Percentiles rank a stretch among this genome's conserved stretches.
phyloP scores from a whole-genome alignment of 2,113 vertebrate species.

The Barbus barbus region DNA sequence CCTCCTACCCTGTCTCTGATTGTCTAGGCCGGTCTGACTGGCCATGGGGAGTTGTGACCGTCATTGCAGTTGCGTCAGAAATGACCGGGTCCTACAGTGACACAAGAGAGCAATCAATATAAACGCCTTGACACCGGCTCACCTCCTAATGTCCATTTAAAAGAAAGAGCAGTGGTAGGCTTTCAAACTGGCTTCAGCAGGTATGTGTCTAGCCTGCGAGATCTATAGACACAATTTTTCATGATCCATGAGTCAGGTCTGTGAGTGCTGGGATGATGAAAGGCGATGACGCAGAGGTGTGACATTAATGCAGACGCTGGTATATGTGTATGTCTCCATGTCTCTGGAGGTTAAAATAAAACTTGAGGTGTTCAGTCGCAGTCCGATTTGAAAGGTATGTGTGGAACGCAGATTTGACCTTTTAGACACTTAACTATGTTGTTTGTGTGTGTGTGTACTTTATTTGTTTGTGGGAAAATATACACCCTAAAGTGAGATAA shows the following conservation, averaged over 20 bases:
- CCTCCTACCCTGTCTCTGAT: slow-evolving; percentile 10
- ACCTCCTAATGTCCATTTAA: neutral
- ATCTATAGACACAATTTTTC: slow-evolving; percentile 18
- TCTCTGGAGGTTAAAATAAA: slow-evolving; percentile 7
- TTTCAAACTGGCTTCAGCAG: slow-evolving; percentile 3
- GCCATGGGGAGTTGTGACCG: slow-evolving; percentile 1
- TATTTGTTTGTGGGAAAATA: neutral
- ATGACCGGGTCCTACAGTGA: neutral
- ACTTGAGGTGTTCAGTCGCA: neutral
- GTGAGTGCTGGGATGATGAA: slow-evolving; percentile 39
- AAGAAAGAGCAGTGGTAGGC: neutral
- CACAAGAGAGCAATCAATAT: slow-evolving; percentile 24
- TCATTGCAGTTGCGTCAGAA: slow-evolving; percentile 25
- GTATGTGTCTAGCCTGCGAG: neutral
- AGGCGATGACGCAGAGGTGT: slow-evolving; percentile 31
- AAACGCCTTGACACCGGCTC: neutral
- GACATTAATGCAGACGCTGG: neutral
- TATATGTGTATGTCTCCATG: slow-evolving; percentile 1
- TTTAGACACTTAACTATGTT: neutral
- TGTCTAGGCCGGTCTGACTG: slow-evolving; percentile 5
- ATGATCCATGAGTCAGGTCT: slow-evolving; percentile 38
- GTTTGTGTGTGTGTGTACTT: slow-evolving; percentile 28
- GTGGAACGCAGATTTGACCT: neutral
- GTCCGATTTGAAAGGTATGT: neutral
- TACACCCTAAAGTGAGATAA: neutral